These are phyloP conservation scores for Ferrisia virgata DNA, from an alignment of 2,888 invertebrate genomes.

Conservation along the genomic window DNA sequence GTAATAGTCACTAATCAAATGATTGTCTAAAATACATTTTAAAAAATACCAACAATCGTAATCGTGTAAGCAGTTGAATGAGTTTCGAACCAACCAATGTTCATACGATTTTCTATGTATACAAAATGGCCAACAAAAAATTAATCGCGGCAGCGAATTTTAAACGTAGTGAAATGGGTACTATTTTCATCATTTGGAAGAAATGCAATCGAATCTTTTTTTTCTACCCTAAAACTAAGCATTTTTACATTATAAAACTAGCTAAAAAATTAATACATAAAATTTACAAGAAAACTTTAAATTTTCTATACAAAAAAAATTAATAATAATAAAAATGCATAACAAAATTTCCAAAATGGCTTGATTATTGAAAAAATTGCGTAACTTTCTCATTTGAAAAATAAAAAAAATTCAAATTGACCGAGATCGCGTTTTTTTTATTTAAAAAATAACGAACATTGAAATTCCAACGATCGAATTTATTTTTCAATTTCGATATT, in stretches of 20 bases:
- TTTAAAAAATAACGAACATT: background rate
- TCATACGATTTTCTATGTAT: background rate
- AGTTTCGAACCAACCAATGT: background rate
- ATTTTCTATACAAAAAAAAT: slow-evolving; percentile 1
- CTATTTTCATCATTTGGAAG: background rate
- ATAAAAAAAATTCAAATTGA: background rate
- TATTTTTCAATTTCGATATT: background rate
- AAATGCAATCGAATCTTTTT: background rate
- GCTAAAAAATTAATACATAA: background rate
- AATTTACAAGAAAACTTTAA: background rate
- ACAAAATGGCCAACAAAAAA: background rate
- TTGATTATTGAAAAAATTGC: background rate
- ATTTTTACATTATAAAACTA: background rate
- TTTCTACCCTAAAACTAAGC: background rate
- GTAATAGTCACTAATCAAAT: slow-evolving; percentile 7
- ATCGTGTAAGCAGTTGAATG: background rate
- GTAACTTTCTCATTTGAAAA: background rate
- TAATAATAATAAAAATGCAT: background rate
- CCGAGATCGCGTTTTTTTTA: background rate
- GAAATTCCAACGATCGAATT: background rate
- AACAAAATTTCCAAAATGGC: slow-evolving; percentile 9
- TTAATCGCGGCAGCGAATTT: background rate
- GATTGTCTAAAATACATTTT: slow-evolving; percentile 40
- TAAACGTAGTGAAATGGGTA: too few relatives aligned
- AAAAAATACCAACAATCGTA: slow-evolving; percentile 22